Evolutionary conservation across 2,113 vertebrate species (phyloP).

Genomic region (Oxyura jamaicensis): DNA sequence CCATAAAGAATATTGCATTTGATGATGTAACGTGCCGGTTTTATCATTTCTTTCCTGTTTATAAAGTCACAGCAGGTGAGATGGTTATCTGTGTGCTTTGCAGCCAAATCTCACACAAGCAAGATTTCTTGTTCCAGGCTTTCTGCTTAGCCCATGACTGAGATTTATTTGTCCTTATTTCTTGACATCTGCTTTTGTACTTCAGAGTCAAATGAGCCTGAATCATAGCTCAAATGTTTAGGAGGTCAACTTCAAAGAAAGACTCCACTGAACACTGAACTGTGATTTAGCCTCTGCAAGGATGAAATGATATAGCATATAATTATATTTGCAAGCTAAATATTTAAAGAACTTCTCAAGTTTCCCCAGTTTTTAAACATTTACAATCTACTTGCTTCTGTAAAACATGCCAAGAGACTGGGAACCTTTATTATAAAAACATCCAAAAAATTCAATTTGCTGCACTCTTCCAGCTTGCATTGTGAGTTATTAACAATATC

Average conservation of each 20-base stretch:
- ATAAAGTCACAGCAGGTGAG: not conserved
- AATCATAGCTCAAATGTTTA: not conserved
- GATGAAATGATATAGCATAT: not conserved
- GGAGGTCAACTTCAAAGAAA: not conserved
- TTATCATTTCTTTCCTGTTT: not conserved
- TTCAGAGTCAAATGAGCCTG: not conserved
- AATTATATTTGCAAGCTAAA: not conserved
- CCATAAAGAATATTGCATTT: not conserved
- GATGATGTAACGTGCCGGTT: not conserved
- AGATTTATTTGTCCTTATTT: not conserved
- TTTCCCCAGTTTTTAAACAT: not conserved
- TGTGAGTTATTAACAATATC: not conserved
- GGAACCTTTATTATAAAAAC: not conserved
- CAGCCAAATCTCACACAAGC: not conserved
- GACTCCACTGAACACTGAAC: not conserved
- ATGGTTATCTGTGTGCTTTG: not conserved
- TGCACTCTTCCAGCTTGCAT: not conserved
- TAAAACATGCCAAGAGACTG: not conserved
- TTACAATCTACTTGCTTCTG: not conserved
- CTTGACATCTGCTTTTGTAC: not conserved
- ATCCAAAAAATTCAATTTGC: not conserved
- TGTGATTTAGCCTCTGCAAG: not conserved
- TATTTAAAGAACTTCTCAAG: not conserved
- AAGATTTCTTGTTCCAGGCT: slow-evolving; percentile 3
- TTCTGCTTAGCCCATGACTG: not conserved